These are phyloP conservation scores for Diplolepis rosae DNA, from an alignment of 2,888 invertebrate genomes.

Conservation along the genomic window DNA sequence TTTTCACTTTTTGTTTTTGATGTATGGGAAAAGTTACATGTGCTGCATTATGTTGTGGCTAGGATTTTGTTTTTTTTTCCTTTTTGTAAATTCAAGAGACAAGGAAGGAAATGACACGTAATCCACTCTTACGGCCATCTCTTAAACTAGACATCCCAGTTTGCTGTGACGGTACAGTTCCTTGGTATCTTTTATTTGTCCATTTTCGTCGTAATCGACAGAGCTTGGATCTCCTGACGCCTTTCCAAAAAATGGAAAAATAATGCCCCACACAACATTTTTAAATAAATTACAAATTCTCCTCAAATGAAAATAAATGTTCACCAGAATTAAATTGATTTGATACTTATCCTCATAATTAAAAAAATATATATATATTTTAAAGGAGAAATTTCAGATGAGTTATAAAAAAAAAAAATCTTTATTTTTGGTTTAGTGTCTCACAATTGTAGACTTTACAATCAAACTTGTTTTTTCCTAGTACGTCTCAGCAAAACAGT, in stretches of 20 bases:
- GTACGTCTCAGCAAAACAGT: background rate
- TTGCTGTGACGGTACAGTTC: conserved; percentile 55
- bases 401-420: too few relatives aligned
- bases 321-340: too few relatives aligned
- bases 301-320: too few relatives aligned
- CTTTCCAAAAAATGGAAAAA: background rate
- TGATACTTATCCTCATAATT: too few relatives aligned
- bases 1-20: too few relatives aligned
- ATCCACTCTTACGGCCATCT: conserved; percentile 65
- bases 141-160: conserved; percentile 59
- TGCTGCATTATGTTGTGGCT: too few relatives aligned
- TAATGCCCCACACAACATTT: background rate
- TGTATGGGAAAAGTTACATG: too few relatives aligned
- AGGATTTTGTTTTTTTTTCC: background rate
- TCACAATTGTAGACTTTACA: background rate
- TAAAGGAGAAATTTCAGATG: too few relatives aligned
- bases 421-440: background rate
- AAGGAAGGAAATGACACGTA: conserved; percentile 55
- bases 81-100: background rate
- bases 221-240: background rate
- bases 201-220: background rate
- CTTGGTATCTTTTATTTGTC: conserved; percentile 23
- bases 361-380: too few relatives aligned
- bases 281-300: background rate
- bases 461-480: background rate